phyloP scores from a whole-genome alignment of 2,113 vertebrate species.

The Strix aluco region DNA sequence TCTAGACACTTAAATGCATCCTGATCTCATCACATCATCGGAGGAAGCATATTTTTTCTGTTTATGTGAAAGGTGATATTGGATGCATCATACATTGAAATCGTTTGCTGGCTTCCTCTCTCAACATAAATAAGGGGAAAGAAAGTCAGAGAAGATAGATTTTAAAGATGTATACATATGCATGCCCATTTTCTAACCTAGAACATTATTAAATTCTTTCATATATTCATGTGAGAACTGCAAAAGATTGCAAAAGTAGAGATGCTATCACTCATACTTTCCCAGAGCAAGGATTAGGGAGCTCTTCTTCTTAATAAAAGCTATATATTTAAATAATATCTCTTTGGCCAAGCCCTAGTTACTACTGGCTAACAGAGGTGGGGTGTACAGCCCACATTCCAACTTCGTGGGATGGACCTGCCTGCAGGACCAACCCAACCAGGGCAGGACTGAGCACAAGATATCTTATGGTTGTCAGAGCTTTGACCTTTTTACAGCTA shows the following conservation, averaged over 20 bases:
- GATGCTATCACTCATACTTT: slow-evolving; percentile 18
- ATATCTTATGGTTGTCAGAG: accelerated
- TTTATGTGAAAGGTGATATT: slow-evolving; percentile 59
- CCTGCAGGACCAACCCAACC: neutral
- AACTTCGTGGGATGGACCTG: neutral
- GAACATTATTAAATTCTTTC: slow-evolving; percentile 49
- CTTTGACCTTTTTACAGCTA: neutral
- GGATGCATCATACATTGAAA: slow-evolving; percentile 35
- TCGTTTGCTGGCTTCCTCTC: neutral
- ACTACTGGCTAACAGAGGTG: neutral
- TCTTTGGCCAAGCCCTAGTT: neutral
- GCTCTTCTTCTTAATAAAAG: neutral
- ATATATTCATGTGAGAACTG: slow-evolving; percentile 15
- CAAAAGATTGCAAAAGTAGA: neutral
- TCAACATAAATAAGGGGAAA: slow-evolving; percentile 20
- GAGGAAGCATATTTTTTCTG: slow-evolving; percentile 44
- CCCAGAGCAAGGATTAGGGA: neutral
- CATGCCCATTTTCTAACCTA: slow-evolving; percentile 14
- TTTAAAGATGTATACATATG: slow-evolving; percentile 23
- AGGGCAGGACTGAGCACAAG: neutral
- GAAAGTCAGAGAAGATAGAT: slow-evolving; percentile 35
- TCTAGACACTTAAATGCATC: slow-evolving; percentile 30
- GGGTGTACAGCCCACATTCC: neutral
- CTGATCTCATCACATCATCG: slow-evolving; percentile 29
- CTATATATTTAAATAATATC: neutral